These are phyloP conservation scores for Nycticryphes semicollaris DNA, from an alignment of 2,113 vertebrate species.

Conservation along the genomic window DNA sequence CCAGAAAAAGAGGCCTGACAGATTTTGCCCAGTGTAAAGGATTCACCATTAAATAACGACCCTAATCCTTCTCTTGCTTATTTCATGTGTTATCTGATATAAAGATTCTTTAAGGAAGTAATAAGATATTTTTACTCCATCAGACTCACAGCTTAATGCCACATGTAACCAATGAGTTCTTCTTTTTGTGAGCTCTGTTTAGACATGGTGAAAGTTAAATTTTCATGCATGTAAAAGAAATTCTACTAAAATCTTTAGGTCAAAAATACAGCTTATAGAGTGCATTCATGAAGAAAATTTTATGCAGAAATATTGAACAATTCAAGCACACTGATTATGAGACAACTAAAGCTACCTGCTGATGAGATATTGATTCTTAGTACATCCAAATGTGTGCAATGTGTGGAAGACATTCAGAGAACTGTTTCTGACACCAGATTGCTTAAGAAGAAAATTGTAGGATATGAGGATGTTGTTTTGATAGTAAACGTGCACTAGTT, in stretches of 20 bases:
- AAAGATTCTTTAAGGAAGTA: background rate
- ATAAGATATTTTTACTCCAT: background rate
- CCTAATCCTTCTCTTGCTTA: background rate
- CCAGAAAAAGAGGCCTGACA: background rate
- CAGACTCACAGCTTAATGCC: background rate
- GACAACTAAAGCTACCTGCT: background rate
- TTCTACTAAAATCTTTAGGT: background rate
- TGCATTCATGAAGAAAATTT: background rate
- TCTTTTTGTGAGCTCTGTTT: background rate
- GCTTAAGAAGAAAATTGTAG: background rate
- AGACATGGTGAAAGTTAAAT: background rate
- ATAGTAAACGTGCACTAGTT: background rate
- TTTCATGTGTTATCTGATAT: background rate
- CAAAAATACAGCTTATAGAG: background rate
- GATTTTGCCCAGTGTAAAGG: background rate
- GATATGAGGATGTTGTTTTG: background rate
- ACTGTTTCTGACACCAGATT: background rate
- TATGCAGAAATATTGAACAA: background rate
- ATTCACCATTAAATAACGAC: background rate
- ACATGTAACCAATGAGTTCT: background rate
- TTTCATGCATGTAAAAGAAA: background rate
- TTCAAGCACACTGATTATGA: background rate
- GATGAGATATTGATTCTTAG: background rate
- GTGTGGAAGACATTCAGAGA: background rate
- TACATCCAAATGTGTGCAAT: background rate